These are phyloP conservation scores for Leucania comma DNA, from an alignment of 2,888 invertebrate genomes.

Conservation along the genomic window DNA sequence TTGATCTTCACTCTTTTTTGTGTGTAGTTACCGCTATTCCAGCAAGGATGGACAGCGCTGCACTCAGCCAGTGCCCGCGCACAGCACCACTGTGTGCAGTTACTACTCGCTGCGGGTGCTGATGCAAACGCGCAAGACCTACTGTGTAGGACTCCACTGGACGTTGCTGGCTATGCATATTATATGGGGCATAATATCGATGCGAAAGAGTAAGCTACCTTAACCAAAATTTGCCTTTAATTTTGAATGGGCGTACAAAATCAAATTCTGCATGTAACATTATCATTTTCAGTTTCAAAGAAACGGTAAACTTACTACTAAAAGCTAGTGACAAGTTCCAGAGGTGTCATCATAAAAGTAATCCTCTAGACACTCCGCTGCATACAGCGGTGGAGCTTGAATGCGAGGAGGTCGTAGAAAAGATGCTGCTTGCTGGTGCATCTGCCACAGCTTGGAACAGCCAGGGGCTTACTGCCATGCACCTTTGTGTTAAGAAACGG, in stretches of 20 bases:
- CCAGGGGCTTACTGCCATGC: conserved; percentile 64
- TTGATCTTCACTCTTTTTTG: neutral
- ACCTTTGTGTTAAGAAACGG: conserved; percentile 64
- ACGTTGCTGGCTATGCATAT: conserved; percentile 61
- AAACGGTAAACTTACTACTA: conserved; percentile 47
- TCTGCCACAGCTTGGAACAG: conserved; percentile 46
- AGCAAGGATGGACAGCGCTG: conserved; percentile 89
- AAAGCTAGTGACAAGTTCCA: conserved; percentile 39
- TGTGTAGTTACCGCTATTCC: conserved; percentile 78
- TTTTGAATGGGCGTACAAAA: too few species aligned
- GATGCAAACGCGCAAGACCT: conserved; percentile 50
- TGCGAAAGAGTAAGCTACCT: conserved; percentile 28
- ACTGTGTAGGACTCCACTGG: conserved; percentile 60
- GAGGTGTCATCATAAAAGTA: neutral
- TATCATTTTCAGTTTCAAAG: conserved; percentile 45
- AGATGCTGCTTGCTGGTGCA: conserved; percentile 55
- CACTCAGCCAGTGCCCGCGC: conserved; percentile 89
- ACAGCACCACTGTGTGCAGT: conserved; percentile 67
- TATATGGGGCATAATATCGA: conserved; percentile 39
- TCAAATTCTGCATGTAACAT: neutral
- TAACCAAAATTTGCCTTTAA: neutral
- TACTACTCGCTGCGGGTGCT: conserved; percentile 66
- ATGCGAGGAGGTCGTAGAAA: conserved; percentile 47
- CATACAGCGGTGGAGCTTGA: conserved; percentile 69
- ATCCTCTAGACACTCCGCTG: conserved; percentile 36